phyloP scores from a whole-genome alignment of 2,797 vertebrate species.

The Rhabdophis nuchalis region DNA sequence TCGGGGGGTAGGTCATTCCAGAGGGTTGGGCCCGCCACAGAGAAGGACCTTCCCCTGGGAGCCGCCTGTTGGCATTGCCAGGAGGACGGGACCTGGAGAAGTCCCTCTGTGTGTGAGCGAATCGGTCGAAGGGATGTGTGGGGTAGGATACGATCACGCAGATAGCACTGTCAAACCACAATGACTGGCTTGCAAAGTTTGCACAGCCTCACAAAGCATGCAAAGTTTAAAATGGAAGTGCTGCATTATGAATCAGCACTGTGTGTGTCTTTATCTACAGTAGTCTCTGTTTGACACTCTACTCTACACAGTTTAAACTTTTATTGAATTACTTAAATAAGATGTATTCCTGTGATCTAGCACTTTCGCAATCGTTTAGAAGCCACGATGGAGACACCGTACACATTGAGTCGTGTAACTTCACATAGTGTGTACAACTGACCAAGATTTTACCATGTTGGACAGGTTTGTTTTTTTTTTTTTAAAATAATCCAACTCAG shows the following conservation, averaged over 20 bases:
- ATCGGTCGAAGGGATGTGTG: too few species aligned
- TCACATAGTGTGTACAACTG: background rate
- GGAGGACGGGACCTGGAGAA: too few species aligned
- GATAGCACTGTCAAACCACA: background rate
- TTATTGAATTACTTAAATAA: background rate
- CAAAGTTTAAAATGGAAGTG: background rate
- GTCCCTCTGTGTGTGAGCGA: too few species aligned
- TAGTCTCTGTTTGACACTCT: background rate
- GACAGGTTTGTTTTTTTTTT: rapidly evolving
- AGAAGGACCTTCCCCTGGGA: too few species aligned
- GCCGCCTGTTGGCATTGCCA: too few species aligned
- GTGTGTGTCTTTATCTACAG: background rate
- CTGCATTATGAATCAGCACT: background rate
- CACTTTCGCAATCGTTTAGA: background rate
- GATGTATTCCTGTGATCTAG: background rate
- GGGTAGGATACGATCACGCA: too few species aligned
- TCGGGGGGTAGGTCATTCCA: too few species aligned
- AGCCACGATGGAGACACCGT: background rate
- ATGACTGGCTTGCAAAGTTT: background rate
- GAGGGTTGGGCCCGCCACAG: too few species aligned
- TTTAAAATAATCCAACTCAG: background rate
- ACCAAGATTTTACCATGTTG: background rate
- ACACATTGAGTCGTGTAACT: background rate
- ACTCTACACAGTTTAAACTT: background rate
- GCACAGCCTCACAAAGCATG: background rate